Evolutionary conservation across 2,797 vertebrate species (phyloP), one percentile per base, ranked within the genome.

Genomic region (Pangasius krempfi): DNA sequence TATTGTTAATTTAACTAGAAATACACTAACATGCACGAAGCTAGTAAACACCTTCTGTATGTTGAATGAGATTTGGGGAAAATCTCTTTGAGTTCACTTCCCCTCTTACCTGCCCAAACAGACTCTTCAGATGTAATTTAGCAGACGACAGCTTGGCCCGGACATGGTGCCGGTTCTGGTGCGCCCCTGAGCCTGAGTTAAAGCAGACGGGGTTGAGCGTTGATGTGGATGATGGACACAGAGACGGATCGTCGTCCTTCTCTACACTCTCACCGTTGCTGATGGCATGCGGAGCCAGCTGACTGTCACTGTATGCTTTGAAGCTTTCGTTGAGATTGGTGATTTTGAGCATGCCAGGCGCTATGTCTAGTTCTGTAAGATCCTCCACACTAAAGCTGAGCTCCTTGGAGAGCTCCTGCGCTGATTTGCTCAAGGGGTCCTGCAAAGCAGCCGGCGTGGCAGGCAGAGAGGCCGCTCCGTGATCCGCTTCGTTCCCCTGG

Each of bases 241-340:
- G 25, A 18, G 92, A 2, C 3, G 89, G 3, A 47, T 75, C 62
- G 54, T 90, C 70, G 0, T 93, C 91, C 84, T 91, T 88, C 86
- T 89, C 94, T 76, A 93, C 22, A 25, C 90, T 92, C 66, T 94
- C 90, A 0, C 40, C 87, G 90, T 92, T 93, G 64, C 91, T 89
- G 56, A 92, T 60, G 44, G 82, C 16, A 0, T 64, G 92, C 0
- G 94, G 92, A 56, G 93, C 91, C 92, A 97, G 91, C 92, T 97
- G 96, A 66, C 97, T 89, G 87, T 97, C 97, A 8, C 97, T 97
- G 92, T 96, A 97, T 25, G 96, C 96, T 89, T 96, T 94, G 93
- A 90, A 97, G 81, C 95, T 91, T 20, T 95, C 92, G 5, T 56
- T 92, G 4, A 96, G 87, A n/a, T 20, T 18, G 0, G 90, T 90